Conservation (phyloP, 2,888 invertebrate genomes). For the Drosophila niveifrons region DNA sequence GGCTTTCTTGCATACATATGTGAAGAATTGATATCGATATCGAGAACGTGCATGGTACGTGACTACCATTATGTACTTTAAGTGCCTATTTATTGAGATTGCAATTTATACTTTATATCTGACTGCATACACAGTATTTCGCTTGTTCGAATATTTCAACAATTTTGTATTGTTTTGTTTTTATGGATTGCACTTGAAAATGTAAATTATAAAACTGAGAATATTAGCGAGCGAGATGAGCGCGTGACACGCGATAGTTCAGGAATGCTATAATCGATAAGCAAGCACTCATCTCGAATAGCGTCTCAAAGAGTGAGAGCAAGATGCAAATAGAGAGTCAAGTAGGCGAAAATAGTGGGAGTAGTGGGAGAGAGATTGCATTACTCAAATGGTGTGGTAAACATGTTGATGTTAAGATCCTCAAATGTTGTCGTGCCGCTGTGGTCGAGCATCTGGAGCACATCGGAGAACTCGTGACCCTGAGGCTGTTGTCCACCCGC, state of each 20-base stretch:
- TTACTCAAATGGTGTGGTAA: slow-evolving; percentile 92
- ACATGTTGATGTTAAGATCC: slow-evolving; percentile 95
- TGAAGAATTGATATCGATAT: slow-evolving; percentile 50
- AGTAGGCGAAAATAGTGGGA: neutral
- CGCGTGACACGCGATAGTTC: slow-evolving; percentile 31
- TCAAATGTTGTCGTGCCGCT: slow-evolving; percentile 93
- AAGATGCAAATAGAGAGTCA: neutral
- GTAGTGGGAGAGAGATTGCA: slow-evolving; percentile 31
- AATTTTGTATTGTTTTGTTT: slow-evolving; percentile 48
- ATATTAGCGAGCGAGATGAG: slow-evolving; percentile 1
- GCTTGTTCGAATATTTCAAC: slow-evolving; percentile 65
- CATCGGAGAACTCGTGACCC: slow-evolving; percentile 94
- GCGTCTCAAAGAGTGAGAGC: slow-evolving; percentile 2
- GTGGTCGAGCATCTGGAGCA: slow-evolving; percentile 96
- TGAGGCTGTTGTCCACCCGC: slow-evolving; percentile 87
- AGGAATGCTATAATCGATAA: slow-evolving; percentile 3
- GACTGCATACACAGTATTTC: slow-evolving; percentile 32
- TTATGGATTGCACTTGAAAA: slow-evolving; percentile 69
- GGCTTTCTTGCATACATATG: slow-evolving; percentile 39
- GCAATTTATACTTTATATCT: slow-evolving; percentile 57
- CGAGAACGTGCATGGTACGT: slow-evolving; percentile 58
- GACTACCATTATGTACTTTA: slow-evolving; percentile 76
- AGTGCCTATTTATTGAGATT: slow-evolving; percentile 76
- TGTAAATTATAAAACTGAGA: slow-evolving; percentile 27
- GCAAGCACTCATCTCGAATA: slow-evolving; percentile 38